phyloP scores from a whole-genome alignment of 2,888 invertebrate genomes.

The Synanthedon andrenaeformis region DNA sequence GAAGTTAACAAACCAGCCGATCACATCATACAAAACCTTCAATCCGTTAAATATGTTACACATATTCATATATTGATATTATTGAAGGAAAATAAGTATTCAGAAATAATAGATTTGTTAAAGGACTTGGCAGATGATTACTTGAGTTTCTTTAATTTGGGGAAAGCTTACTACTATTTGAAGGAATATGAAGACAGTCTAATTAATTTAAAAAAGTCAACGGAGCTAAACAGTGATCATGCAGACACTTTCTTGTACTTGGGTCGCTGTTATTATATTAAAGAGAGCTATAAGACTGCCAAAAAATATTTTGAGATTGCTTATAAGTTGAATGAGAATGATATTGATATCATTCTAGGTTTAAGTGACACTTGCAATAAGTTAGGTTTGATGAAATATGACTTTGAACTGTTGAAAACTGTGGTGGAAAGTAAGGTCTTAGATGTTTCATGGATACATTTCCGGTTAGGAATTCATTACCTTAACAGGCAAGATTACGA shows the following conservation, averaged over 20 bases:
- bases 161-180: slow-evolving; percentile 71
- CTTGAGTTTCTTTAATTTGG: slow-evolving; percentile 71
- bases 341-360: slow-evolving; percentile 76
- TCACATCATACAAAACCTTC: slow-evolving; percentile 31
- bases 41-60: slow-evolving; percentile 27
- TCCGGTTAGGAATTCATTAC: slow-evolving; percentile 86
- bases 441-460: slow-evolving; percentile 80
- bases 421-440: slow-evolving; percentile 49
- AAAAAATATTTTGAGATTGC: slow-evolving; percentile 89
- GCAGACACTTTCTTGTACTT: slow-evolving; percentile 80
- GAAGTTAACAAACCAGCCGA: slow-evolving; percentile 35
- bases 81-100: slow-evolving; percentile 57
- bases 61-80: slow-evolving; percentile 64
- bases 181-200: slow-evolving; percentile 72
- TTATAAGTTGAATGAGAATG: slow-evolving; percentile 76
- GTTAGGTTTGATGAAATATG: slow-evolving; percentile 74
- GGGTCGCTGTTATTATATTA: slow-evolving; percentile 78
- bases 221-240: slow-evolving; percentile 80
- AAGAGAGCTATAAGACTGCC: slow-evolving; percentile 77
- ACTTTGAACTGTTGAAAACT: slow-evolving; percentile 72
- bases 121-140: slow-evolving; percentile 45
- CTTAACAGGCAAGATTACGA: slow-evolving; percentile 78
- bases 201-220: slow-evolving; percentile 75
- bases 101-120: slow-evolving; percentile 69
- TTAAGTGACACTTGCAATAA: slow-evolving; percentile 82